phyloP scores from a whole-genome alignment of 2,888 invertebrate genomes.

The Dastarcus helophoroides region DNA sequence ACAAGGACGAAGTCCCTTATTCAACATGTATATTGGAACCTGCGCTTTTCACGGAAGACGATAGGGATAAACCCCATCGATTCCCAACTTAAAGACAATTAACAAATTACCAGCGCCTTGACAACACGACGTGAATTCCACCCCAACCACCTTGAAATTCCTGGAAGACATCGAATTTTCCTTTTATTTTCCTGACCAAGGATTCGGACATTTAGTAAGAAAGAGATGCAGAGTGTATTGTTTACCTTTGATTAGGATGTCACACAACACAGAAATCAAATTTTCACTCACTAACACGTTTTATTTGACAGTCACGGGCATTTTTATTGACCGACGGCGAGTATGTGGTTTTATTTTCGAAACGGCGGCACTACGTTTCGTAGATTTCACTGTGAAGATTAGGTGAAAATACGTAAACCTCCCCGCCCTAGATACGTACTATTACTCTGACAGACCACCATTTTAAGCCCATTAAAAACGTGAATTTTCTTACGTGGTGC shows the following conservation, averaged over 20 bases:
- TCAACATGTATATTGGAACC: conserved; percentile 25
- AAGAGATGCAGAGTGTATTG: conserved; percentile 30
- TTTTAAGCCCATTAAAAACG: conserved; percentile 23
- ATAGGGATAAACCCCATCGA: conserved; percentile 10
- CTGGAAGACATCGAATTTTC: conserved; percentile 4
- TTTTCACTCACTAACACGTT: conserved; percentile 7
- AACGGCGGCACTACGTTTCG: no score
- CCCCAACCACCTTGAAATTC: conserved; percentile 2
- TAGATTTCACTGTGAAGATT: no score
- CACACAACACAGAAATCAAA: conserved; percentile 21
- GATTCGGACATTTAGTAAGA: conserved; percentile 15
- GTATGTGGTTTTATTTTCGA: no score
- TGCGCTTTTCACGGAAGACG: conserved; percentile 27
- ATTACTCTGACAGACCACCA: conserved; percentile 35
- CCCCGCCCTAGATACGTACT: conserved; percentile 38
- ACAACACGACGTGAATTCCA: conserved; percentile 6
- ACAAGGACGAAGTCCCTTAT: conserved; percentile 16
- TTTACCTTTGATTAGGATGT: conserved; percentile 34
- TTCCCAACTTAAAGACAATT: conserved; percentile 11
- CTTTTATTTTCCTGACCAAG: conserved; percentile 6
- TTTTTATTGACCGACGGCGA: no score
- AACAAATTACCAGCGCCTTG: conserved; percentile 9
- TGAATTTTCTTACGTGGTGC: conserved; percentile 12
- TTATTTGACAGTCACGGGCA: no score
- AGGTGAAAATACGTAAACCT: conserved; percentile 27